A percentile compares a stretch with the other conserved stretches of the same genome.
Evolutionary conservation across 1,140 invertebrate genomes (phyloP).

Genomic region (Helicoverpa zea): DNA sequence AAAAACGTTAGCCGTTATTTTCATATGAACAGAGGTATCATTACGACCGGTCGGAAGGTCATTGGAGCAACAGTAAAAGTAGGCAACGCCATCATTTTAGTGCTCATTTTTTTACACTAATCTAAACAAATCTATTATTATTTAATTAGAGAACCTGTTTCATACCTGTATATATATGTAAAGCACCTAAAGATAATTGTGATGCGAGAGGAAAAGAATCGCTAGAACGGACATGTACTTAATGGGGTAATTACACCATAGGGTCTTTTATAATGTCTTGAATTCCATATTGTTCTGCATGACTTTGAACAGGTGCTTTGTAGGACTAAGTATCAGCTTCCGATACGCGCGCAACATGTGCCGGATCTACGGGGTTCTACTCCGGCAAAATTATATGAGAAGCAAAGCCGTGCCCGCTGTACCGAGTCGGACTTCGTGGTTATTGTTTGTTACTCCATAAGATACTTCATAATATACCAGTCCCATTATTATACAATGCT

Average conservation of each 20-base stretch:
- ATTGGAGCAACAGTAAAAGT: slow-evolving; percentile 34
- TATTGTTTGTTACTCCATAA: background rate
- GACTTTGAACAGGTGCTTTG: too few species aligned
- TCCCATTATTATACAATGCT: too few species aligned
- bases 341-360: background rate
- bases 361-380: slow-evolving; percentile 1
- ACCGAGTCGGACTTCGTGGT: background rate
- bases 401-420: background rate
- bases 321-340: background rate
- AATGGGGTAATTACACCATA: too few species aligned
- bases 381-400: background rate
- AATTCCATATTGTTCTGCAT: too few species aligned
- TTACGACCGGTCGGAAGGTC: slow-evolving; percentile 30
- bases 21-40: slow-evolving; percentile 22
- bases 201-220: too few species aligned
- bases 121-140: background rate
- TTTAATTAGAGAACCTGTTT: background rate
- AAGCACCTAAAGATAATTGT: too few species aligned
- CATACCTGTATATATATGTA: too few species aligned
- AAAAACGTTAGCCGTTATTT: background rate
- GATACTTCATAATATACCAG: too few species aligned
- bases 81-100: slow-evolving; percentile 3
- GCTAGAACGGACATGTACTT: too few species aligned
- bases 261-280: too few species aligned
- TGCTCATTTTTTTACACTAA: background rate